These are phyloP conservation scores for Alfaro cultratus DNA, from an alignment of 2,797 vertebrate genomes.

Conservation along the genomic window DNA sequence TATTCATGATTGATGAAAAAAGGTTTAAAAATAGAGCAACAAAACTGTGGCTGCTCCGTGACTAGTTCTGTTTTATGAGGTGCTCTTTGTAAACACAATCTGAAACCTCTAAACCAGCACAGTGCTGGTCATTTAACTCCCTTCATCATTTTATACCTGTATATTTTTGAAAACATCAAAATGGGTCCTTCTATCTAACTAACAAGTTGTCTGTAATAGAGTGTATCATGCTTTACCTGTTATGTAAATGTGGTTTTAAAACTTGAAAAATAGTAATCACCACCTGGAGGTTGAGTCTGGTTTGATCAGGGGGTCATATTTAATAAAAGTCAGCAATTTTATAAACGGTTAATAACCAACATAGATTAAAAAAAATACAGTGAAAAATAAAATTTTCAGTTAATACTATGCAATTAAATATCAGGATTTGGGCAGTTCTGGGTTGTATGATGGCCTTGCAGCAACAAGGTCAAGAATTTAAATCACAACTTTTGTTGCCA, in stretches of 20 bases:
- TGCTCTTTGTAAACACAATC: conserved; percentile 55
- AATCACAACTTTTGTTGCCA: neutral
- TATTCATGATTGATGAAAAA: conserved; percentile 78
- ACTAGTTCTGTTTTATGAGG: conserved; percentile 31
- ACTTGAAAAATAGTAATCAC: neutral
- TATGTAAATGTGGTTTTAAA: neutral
- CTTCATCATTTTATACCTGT: neutral
- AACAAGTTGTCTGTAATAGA: neutral
- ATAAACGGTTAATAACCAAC: neutral
- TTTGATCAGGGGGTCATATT: neutral
- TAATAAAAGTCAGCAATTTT: neutral
- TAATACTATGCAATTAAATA: neutral
- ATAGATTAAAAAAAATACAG: neutral
- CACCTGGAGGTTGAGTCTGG: neutral
- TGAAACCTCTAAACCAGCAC: conserved; percentile 27
- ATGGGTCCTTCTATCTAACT: neutral
- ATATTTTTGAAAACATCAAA: neutral
- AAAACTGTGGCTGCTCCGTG: conserved; percentile 60
- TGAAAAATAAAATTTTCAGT: neutral
- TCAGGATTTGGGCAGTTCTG: neutral
- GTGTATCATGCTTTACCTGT: neutral
- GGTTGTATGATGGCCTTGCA: neutral
- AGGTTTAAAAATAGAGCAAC: conserved; percentile 76
- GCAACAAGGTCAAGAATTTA: neutral
- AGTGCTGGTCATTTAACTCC: neutral